Conservation (phyloP, 2,113 vertebrate species). For the cattle (Bos taurus) region ARS-UCD2.0 NC_037330.1:117347501-117348000, state of each 20-base stretch:
- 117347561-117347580: neutral
- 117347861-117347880: rapidly evolving
- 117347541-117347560: neutral
- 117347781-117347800: neutral
- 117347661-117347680: neutral
- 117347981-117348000: neutral
- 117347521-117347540: neutral
- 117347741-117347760: neutral
- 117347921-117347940: neutral
- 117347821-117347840: neutral
- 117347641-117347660: neutral
- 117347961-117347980: neutral
- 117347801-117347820: neutral
- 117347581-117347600: neutral
- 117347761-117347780: neutral
- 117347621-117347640: neutral
- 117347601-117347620: neutral
- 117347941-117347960: neutral
- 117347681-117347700: rapidly evolving
- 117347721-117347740: neutral
- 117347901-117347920: neutral
- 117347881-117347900: neutral
- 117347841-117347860: neutral
- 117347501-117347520: neutral
- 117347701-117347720: neutral